A percentile compares a stretch with the other conserved stretches of the same genome.
Conservation (phyloP, 2,888 invertebrate species). For the Heliconius erato region DNA sequence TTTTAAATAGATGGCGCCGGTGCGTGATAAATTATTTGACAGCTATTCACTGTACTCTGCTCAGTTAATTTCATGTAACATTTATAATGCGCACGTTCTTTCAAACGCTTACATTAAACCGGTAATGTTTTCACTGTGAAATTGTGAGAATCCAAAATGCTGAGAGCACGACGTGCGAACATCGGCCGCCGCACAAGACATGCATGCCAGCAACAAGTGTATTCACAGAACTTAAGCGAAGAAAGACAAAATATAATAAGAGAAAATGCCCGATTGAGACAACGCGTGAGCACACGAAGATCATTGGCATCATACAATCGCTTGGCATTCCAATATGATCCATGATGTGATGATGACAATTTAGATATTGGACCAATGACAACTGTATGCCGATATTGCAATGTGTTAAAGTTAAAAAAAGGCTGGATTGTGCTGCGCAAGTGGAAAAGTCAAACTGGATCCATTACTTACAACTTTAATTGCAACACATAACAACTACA, state of each 20-base stretch:
- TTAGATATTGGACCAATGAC: no score
- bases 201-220: conserved; percentile 52
- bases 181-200: conserved; percentile 48
- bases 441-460: no score
- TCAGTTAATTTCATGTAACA: neutral
- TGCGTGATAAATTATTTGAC: neutral
- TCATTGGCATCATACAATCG: no score
- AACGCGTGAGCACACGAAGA: no score
- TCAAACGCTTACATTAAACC: neutral
- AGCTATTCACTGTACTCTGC: neutral
- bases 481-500: no score
- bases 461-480: no score
- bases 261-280: conserved; percentile 39
- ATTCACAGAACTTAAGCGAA: conserved; percentile 52
- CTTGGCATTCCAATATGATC: no score
- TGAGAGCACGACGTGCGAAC: no score
- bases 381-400: no score
- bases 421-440: no score
- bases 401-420: no score
- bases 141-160: neutral
- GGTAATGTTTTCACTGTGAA: neutral
- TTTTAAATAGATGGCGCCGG: neutral
- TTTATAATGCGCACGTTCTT: neutral
- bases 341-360: no score
- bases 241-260: conserved; percentile 49